phyloP scores from a whole-genome alignment of 2,797 vertebrate genomes.

The Phoxinus dragarum region DNA sequence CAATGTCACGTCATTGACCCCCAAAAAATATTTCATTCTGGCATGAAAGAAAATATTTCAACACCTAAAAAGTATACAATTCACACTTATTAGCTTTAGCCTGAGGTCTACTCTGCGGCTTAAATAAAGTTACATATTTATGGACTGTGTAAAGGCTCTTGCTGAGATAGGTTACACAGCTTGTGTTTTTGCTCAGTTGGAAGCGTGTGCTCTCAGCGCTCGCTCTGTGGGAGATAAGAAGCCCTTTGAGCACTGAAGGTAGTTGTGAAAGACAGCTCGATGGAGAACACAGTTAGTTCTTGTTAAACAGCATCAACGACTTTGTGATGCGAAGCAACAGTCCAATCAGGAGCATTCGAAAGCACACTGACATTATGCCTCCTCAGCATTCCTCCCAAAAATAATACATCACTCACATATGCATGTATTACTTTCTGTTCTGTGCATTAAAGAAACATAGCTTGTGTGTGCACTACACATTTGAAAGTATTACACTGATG shows the following conservation, averaged over 20 bases:
- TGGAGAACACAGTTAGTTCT: constrained; percentile 1
- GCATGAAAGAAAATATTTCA: not conserved
- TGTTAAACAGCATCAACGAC: constrained; percentile 9
- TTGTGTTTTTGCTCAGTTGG: constrained; percentile 32
- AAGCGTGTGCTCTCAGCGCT: not conserved
- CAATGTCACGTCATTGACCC: not conserved
- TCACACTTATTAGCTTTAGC: not conserved
- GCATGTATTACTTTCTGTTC: constrained; percentile 46
- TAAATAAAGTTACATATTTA: constrained; percentile 13
- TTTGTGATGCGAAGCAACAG: constrained; percentile 29
- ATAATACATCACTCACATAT: constrained; percentile 59
- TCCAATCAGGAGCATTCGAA: constrained; percentile 44
- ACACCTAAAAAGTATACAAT: not conserved
- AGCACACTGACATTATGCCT: constrained; percentile 51
- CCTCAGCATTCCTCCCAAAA: constrained; percentile 57
- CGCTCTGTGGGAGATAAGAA: constrained; percentile 29
- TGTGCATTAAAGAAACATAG: constrained; percentile 63
- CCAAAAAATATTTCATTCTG: not conserved
- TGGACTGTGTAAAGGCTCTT: not conserved
- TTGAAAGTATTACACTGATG: constrained; percentile 53
- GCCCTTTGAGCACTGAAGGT: constrained; percentile 24
- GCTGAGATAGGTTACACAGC: constrained; percentile 17
- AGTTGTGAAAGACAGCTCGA: constrained; percentile 25
- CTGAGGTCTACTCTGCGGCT: not conserved
- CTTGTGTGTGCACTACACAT: constrained; percentile 61